Evolutionary conservation across 1,140 invertebrate genomes (phyloP), one percentile per base, ranked within the genome.

Genomic region (Vanessa tameamea): DNA sequence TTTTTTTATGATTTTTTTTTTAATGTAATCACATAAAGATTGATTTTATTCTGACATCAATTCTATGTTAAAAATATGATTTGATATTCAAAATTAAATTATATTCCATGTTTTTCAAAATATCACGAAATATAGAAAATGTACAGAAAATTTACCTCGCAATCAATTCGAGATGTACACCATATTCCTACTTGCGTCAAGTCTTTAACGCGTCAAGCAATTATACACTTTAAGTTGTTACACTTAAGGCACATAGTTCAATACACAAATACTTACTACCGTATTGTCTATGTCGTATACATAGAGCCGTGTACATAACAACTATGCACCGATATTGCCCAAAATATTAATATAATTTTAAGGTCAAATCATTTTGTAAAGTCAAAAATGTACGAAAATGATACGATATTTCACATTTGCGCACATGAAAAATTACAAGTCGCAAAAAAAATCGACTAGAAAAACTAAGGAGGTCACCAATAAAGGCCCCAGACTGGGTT

Each of bases 271-370:
- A 76, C 71, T 82, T 72, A 81, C 82, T 83, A 86, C 81, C 78
- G 81, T 82, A 79, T 84, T 82, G 79, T 85, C 81, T 82, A 82
- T 85, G 82, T 80, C 73, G 66, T 79, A 82, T 81, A 80, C 80
- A 86, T 89, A 86, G 81, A 88, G 72, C 78, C 87, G 84, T 86
- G 82, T 89, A 88, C 82, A 86, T 89, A 86, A 73, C 69, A 78
- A 78, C 72, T 85, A 82, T 73, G 64, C 81, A 82, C 72, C 75
- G 72, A 82, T 82, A 79, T 80, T 75, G 73, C 64, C 76, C 74
- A 74, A 79, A 78, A 83, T 75, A 77, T 77, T 69, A 75, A 57
- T 57, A 55, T 72, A 78, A 76, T 78, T 69, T 73, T 67, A 72
- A 82, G 73, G 73, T 78, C 75, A 79, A 66, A 68, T 67, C 23